These are phyloP conservation scores for Maconellicoccus hirsutus DNA, from an alignment of 1,140 invertebrate genomes.

Conservation along the genomic window DNA sequence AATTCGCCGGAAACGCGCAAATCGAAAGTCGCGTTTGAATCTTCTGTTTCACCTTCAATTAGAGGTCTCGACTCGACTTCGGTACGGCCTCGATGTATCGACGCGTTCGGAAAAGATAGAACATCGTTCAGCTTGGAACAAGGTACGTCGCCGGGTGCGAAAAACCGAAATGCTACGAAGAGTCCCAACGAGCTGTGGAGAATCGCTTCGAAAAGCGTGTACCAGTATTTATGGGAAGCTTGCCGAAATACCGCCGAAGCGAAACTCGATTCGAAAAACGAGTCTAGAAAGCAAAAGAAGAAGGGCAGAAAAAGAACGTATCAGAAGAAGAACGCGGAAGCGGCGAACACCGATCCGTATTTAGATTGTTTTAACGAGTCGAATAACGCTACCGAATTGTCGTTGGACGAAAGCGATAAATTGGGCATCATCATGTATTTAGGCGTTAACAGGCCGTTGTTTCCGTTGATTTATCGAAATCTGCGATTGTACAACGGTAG, in stretches of 20 bases:
- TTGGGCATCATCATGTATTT: neutral
- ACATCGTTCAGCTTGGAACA: no score
- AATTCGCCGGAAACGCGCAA: no score
- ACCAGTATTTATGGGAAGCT: neutral
- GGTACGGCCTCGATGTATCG: no score
- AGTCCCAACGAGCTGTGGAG: neutral
- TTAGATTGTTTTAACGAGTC: neutral
- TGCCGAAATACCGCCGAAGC: neutral
- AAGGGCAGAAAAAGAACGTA: neutral
- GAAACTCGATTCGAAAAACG: neutral
- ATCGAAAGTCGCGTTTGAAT: no score
- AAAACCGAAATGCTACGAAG: no score
- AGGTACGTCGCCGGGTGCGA: no score
- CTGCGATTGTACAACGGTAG: neutral
- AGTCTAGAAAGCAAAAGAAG: neutral
- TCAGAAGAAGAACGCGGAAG: neutral
- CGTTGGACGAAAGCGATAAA: neutral
- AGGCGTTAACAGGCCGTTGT: conserved; percentile 2
- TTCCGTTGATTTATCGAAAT: neutral
- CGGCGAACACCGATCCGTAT: neutral
- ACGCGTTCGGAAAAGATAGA: no score
- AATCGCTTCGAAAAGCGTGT: neutral
- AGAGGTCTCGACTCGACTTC: no score
- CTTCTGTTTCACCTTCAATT: no score
- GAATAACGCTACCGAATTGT: neutral